A percentile compares a stretch with the other conserved stretches of the same genome.
phyloP scores from a whole-genome alignment of 1,140 invertebrate species.

The Bombus vancouverensis region DNA sequence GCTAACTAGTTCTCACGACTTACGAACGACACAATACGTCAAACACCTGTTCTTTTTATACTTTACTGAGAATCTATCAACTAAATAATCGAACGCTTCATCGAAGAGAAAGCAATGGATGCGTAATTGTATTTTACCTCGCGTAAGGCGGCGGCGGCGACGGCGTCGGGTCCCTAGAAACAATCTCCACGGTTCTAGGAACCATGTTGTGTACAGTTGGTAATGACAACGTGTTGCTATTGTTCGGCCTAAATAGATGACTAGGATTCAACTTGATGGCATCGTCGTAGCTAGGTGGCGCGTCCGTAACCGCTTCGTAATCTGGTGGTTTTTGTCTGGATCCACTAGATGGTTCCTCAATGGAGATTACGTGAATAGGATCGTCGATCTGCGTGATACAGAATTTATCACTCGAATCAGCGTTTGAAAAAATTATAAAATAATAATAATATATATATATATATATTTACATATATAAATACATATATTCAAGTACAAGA shows the following conservation, averaged over 20 bases:
- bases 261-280: conserved; percentile 88
- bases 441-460: too few species aligned
- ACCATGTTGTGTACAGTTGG: conserved; percentile 62
- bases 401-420: background rate
- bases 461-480: too few species aligned
- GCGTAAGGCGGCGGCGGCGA: conserved; percentile 78
- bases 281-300: conserved; percentile 88
- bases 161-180: conserved; percentile 65
- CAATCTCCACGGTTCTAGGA: conserved; percentile 64
- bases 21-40: background rate
- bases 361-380: conserved; percentile 86
- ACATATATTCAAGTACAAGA: too few species aligned
- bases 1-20: background rate
- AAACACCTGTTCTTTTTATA: background rate
- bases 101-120: background rate
- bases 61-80: too few species aligned
- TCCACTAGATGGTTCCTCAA: conserved; percentile 79
- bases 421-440: too few species aligned
- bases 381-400: conserved; percentile 83
- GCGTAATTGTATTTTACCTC: conserved; percentile 66
- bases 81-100: background rate
- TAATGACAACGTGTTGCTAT: conserved; percentile 60
- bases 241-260: conserved; percentile 73
- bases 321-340: conserved; percentile 87
- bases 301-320: conserved; percentile 87